phyloP scores from a whole-genome alignment of 2,113 vertebrate genomes.

The Trogon surrucura region DNA sequence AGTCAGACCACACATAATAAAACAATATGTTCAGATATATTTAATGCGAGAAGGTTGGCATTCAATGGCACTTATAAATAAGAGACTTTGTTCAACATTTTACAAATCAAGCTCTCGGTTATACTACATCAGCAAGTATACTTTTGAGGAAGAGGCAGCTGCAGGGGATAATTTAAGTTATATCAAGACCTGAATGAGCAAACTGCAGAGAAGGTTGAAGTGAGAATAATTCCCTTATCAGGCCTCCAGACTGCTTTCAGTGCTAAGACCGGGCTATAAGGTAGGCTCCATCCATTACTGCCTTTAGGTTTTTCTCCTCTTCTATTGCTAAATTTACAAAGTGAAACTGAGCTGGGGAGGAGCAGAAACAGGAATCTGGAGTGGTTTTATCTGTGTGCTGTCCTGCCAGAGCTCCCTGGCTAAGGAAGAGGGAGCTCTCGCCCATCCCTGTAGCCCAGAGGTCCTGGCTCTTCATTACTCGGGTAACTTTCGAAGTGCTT shows the following conservation, averaged over 20 bases:
- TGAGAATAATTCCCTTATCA: not conserved
- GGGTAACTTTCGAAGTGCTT: not conserved
- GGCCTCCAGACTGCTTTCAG: not conserved
- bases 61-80: slow-evolving; percentile 55
- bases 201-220: not conserved
- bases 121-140: not conserved
- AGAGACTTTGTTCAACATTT: slow-evolving; percentile 38
- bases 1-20: not conserved
- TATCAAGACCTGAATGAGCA: not conserved
- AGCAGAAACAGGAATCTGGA: not conserved
- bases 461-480: fast-evolving
- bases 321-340: fast-evolving
- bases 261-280: not conserved
- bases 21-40: not conserved
- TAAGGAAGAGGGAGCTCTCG: not conserved
- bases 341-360: not conserved
- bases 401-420: not conserved
- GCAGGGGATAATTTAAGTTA: not conserved
- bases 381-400: not conserved
- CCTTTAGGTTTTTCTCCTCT: not conserved
- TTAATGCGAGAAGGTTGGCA: slow-evolving; percentile 32
- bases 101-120: not conserved
- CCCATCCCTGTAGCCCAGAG: not conserved
- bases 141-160: not conserved
- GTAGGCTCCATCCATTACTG: not conserved